A percentile compares a stretch with the other conserved stretches of the same genome.
Conservation (phyloP, 2,888 invertebrate genomes). For the Auanema sp. region DNA sequence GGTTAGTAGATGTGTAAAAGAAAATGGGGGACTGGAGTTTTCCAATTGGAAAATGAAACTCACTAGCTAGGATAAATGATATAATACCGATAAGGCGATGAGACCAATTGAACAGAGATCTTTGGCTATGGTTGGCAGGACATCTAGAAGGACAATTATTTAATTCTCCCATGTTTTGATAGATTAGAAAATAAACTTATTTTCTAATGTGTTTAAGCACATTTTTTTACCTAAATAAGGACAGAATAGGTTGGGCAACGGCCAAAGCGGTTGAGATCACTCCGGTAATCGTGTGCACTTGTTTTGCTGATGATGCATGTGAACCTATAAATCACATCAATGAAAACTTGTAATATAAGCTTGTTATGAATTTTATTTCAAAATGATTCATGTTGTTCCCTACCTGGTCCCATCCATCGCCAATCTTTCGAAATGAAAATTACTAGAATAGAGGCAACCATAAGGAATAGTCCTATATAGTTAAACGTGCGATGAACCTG, state of each 20-base stretch:
- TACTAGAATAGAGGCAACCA: constrained; percentile 33
- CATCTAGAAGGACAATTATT: constrained; percentile 22
- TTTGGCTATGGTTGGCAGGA: constrained; percentile 37
- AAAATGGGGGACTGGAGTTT: no score
- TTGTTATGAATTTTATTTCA: not conserved
- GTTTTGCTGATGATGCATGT: constrained; percentile 27
- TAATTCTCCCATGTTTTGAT: no score
- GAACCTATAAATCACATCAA: constrained; percentile 20
- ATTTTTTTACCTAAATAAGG: constrained; percentile 23
- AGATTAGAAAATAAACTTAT: no score
- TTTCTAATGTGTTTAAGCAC: no score
- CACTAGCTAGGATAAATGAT: constrained; percentile 42
- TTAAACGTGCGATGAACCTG: constrained; percentile 38
- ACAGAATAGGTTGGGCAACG: constrained; percentile 32
- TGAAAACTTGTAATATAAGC: not conserved
- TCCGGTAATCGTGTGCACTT: constrained; percentile 37
- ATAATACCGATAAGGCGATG: constrained; percentile 44
- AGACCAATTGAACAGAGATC: constrained; percentile 48
- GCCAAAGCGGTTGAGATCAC: constrained; percentile 34
- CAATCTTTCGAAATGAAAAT: constrained; percentile 35
- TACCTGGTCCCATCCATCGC: constrained; percentile 34
- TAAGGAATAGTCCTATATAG: constrained; percentile 33
- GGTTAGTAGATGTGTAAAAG: no score
- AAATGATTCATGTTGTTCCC: not conserved
- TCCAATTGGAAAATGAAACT: constrained; percentile 7